Evolutionary conservation across 2,888 invertebrate species (phyloP).

Genomic region (Phaonia tiefii): DNA sequence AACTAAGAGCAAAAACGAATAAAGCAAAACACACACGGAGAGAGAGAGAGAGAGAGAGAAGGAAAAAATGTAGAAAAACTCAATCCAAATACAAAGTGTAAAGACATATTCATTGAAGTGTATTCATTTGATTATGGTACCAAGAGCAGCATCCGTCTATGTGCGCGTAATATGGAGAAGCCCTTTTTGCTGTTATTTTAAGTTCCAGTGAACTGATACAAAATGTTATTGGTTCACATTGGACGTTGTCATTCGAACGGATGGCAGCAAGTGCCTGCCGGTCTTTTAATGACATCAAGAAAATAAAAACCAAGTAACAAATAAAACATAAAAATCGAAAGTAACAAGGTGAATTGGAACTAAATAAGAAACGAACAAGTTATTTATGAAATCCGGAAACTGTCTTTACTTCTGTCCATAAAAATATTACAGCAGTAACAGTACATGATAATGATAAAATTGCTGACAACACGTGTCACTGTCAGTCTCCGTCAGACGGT

Average conservation of each 20-base stretch:
- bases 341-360: conserved; percentile 1
- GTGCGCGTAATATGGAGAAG: background rate
- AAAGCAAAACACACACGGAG: too few relatives aligned
- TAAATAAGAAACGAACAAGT: conserved; percentile 25
- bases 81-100: conserved; percentile 11
- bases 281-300: background rate
- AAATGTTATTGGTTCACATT: conserved; percentile 21
- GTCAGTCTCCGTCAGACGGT: conserved; percentile 55
- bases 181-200: conserved; percentile 14
- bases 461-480: conserved; percentile 67
- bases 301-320: too few relatives aligned
- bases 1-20: background rate
- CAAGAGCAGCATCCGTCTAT: background rate
- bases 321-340: background rate
- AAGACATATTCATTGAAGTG: conserved; percentile 64
- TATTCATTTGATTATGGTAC: conserved; percentile 61
- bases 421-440: conserved; percentile 5
- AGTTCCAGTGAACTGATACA: conserved; percentile 8
- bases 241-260: background rate
- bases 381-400: conserved; percentile 20
- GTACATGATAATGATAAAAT: conserved; percentile 60
- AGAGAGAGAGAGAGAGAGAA: too few relatives aligned
- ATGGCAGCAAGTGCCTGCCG: conserved; percentile 3
- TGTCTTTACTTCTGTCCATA: conserved; percentile 1
- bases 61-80: conserved; percentile 13